Evolutionary conservation across 1,140 invertebrate genomes (phyloP).

Genomic region (Temnothorax longispinosus): DNA sequence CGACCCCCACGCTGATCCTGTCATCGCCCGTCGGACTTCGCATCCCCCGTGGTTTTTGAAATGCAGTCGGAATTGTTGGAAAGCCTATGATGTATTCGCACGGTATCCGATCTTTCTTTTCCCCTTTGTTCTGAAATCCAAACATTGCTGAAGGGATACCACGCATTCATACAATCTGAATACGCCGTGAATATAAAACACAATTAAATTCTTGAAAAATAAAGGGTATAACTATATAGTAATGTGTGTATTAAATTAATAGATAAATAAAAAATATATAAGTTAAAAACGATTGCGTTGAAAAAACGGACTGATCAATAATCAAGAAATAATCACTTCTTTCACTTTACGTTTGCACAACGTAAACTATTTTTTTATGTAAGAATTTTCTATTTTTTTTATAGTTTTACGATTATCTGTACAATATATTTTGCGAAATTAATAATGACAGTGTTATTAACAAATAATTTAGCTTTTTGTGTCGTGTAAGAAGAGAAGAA

Average conservation of each 20-base stretch:
- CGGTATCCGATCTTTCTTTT: background rate
- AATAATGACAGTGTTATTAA: background rate
- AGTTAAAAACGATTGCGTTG: background rate
- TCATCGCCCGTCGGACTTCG: slow-evolving; percentile 81
- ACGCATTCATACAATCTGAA: background rate
- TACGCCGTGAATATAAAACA: background rate
- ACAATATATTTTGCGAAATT: background rate
- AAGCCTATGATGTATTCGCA: slow-evolving; percentile 11
- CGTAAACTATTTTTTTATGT: background rate
- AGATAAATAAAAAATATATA: background rate
- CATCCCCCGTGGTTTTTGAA: slow-evolving; percentile 79
- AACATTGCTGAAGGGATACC: slow-evolving; percentile 52
- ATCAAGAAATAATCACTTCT: background rate
- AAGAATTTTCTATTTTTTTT: background rate
- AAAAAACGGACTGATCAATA: background rate
- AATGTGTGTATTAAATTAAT: background rate
- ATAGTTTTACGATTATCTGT: background rate
- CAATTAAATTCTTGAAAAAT: background rate
- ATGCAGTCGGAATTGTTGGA: slow-evolving; percentile 45
- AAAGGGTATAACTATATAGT: background rate
- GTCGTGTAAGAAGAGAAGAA: background rate
- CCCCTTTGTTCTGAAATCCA: slow-evolving; percentile 56
- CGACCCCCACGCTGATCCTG: slow-evolving; percentile 79
- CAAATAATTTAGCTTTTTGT: background rate
- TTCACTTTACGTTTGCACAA: background rate